Conservation (phyloP, 1,140 invertebrate genomes). For the Brachionus plicatilis region DNA sequence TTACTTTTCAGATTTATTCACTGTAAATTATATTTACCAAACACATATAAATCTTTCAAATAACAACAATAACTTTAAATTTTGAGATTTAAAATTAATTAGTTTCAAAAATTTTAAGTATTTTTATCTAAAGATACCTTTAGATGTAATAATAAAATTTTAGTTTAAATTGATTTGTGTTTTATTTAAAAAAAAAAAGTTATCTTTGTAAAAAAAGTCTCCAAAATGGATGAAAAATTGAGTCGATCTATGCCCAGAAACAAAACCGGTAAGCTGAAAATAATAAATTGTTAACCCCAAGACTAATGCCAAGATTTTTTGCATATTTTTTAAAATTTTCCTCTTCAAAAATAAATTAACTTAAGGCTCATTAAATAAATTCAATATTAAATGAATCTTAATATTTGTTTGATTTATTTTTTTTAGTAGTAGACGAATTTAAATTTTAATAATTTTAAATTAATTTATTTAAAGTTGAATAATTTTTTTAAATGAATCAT, state of each 20-base stretch:
- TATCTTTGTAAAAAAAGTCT: background rate
- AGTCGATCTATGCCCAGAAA: background rate
- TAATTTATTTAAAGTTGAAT: too few species aligned
- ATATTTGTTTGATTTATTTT: background rate
- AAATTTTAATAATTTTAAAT: background rate
- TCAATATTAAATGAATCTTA: background rate
- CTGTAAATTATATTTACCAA: background rate
- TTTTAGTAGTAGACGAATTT: background rate
- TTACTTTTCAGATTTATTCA: background rate
- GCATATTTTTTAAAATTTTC: background rate
- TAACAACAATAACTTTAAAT: background rate
- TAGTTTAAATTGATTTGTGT: background rate
- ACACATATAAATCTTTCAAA: background rate
- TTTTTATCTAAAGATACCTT: conserved; percentile 15
- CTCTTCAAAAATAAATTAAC: background rate
- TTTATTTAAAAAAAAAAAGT: background rate
- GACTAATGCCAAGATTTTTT: background rate
- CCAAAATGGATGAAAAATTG: conserved; percentile 22
- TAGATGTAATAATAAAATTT: conserved; percentile 13
- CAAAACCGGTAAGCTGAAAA: conserved; percentile 14
- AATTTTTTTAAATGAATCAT: background rate
- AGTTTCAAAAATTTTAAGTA: background rate
- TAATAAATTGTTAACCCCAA: background rate
- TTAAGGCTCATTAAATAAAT: background rate
- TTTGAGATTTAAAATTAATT: conserved; percentile 5